These are phyloP conservation scores for Astreopora myriophthalma DNA, from an alignment of 64 coral and sea anemone genomes.

Conservation along the genomic window DNA sequence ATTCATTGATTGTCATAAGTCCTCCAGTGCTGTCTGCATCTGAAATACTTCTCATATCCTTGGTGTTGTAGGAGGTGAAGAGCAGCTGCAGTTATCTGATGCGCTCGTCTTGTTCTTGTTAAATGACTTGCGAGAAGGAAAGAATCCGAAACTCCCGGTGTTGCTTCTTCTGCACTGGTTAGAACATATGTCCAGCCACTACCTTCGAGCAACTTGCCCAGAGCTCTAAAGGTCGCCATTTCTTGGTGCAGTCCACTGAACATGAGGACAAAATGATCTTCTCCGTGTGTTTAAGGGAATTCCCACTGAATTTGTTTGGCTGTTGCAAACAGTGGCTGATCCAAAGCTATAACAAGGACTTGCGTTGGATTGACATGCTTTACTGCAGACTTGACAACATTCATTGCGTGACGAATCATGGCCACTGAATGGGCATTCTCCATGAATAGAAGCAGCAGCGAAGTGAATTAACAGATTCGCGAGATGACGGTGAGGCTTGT, in stretches of 20 bases:
- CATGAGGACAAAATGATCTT: slow-evolving; percentile 37
- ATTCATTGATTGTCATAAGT: background rate
- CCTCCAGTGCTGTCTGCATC: background rate
- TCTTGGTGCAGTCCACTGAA: slow-evolving; percentile 51
- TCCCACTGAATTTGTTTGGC: slow-evolving; percentile 52
- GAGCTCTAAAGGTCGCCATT: slow-evolving; percentile 26
- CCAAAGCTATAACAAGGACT: slow-evolving; percentile 39
- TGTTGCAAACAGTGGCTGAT: slow-evolving; percentile 48
- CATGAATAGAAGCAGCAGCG: slow-evolving; percentile 50
- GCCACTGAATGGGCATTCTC: slow-evolving; percentile 69
- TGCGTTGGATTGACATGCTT: slow-evolving; percentile 53
- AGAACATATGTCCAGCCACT: slow-evolving; percentile 37
- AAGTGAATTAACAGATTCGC: slow-evolving; percentile 58
- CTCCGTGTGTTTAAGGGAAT: background rate
- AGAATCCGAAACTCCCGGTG: background rate
- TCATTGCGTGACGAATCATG: slow-evolving; percentile 56
- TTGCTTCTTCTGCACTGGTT: slow-evolving; percentile 13
- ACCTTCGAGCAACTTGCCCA: slow-evolving; percentile 19
- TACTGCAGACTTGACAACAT: slow-evolving; percentile 50
- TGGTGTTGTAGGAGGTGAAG: background rate
- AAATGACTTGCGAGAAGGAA: slow-evolving; percentile 2
- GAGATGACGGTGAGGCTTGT: slow-evolving; percentile 18
- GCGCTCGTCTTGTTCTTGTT: slow-evolving; percentile 11
- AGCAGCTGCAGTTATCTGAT: slow-evolving; percentile 1
- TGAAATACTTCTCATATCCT: background rate